phyloP scores from a whole-genome alignment of 2,113 vertebrate species.

The Tetrax tetrax region DNA sequence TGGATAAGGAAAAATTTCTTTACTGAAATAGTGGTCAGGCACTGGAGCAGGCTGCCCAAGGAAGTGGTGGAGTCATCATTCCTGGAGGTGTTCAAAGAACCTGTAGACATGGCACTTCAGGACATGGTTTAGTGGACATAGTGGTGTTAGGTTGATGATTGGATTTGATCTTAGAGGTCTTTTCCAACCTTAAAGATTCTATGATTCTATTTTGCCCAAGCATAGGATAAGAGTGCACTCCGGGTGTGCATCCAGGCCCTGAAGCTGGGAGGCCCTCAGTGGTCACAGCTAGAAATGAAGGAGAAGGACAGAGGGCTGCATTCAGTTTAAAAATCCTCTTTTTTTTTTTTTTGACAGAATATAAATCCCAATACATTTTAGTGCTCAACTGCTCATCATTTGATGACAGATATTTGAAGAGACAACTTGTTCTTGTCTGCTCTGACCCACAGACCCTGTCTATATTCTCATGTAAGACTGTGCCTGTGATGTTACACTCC shows the following conservation, averaged over 20 bases:
- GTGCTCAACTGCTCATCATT: neutral
- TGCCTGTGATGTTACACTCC: neutral
- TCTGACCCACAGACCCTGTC: neutral
- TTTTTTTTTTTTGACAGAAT: neutral
- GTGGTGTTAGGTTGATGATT: too few relatives aligned
- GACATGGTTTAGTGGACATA: too few relatives aligned
- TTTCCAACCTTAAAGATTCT: too few relatives aligned
- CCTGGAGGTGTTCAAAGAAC: too few relatives aligned
- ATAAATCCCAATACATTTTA: neutral
- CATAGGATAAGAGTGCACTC: neutral
- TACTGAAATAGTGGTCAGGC: too few relatives aligned
- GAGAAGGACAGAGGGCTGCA: neutral
- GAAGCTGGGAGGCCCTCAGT: neutral
- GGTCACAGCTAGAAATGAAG: neutral
- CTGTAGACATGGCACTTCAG: too few relatives aligned
- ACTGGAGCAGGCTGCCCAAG: too few relatives aligned
- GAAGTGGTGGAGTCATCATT: too few relatives aligned
- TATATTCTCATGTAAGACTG: neutral
- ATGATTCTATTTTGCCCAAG: neutral
- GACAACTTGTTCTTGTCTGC: neutral
- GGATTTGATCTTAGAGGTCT: too few relatives aligned
- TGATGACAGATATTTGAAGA: neutral
- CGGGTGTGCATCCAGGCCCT: neutral
- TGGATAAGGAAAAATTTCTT: too few relatives aligned
- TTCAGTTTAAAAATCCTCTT: neutral